Percentiles rank a stretch among this genome's conserved stretches.
Evolutionary conservation across 2,888 invertebrate genomes (phyloP).

Genomic region (Teinopalpus imperialis): DNA sequence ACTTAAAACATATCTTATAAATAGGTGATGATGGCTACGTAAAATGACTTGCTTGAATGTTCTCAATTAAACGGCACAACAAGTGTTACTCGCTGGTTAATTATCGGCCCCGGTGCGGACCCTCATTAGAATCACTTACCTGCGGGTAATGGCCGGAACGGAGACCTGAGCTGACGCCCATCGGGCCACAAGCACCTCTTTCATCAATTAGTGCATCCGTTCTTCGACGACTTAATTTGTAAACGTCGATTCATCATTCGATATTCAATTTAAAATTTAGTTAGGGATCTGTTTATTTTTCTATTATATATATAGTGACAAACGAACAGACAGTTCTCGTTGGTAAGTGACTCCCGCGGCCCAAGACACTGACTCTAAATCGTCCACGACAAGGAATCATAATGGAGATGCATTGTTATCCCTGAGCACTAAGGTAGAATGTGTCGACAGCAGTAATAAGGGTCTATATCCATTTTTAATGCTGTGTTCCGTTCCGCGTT

Average conservation of each 20-base stretch:
- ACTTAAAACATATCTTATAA: too few relatives aligned
- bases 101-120: not conserved
- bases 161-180: not conserved
- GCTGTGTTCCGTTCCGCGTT: too few relatives aligned
- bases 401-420: too few relatives aligned
- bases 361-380: too few relatives aligned
- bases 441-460: too few relatives aligned
- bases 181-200: slow-evolving; percentile 6
- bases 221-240: slow-evolving; percentile 1
- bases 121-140: not conserved
- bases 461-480: too few relatives aligned
- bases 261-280: not conserved
- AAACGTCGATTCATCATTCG: slow-evolving; percentile 9
- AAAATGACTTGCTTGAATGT: not conserved
- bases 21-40: too few relatives aligned
- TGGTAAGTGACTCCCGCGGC: too few relatives aligned
- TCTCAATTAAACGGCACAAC: slow-evolving; percentile 9
- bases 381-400: too few relatives aligned
- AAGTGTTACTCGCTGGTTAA: slow-evolving; percentile 8
- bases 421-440: too few relatives aligned
- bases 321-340: too few relatives aligned
- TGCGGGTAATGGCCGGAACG: not conserved
- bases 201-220: slow-evolving; percentile 19
- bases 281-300: slow-evolving; percentile 6
- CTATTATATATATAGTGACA: too few relatives aligned